phyloP scores from a whole-genome alignment of 2,888 invertebrate genomes.

The Ischnus inquisitorius region DNA sequence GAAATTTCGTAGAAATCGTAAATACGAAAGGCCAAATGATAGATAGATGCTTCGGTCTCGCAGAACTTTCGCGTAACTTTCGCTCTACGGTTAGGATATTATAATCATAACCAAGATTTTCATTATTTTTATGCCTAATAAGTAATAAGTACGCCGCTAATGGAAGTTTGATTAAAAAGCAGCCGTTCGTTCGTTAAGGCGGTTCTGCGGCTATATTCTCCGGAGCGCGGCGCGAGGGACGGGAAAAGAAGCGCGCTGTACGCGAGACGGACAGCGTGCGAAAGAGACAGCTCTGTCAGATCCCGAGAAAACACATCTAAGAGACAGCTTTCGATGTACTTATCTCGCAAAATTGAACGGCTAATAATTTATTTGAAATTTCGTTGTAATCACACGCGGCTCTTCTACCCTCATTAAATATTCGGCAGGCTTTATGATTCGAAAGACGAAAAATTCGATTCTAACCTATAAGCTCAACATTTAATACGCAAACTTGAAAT shows the following conservation, averaged over 20 bases:
- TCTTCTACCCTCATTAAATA: neutral
- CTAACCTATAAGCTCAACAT: neutral
- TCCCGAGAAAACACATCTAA: neutral
- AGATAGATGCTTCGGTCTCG: neutral
- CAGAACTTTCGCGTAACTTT: neutral
- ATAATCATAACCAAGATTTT: neutral
- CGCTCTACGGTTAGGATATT: neutral
- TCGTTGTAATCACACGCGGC: neutral
- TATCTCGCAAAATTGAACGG: neutral
- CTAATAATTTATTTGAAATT: neutral
- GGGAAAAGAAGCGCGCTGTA: neutral
- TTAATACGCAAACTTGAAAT: neutral
- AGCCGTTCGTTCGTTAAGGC: neutral
- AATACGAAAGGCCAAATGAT: neutral
- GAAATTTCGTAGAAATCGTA: neutral
- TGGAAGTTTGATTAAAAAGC: neutral
- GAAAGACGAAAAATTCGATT: neutral
- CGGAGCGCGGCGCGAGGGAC: neutral
- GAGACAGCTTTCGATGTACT: neutral
- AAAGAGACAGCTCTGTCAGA: neutral
- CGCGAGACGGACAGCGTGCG: neutral
- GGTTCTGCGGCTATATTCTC: neutral
- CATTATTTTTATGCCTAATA: neutral
- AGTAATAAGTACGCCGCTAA: conserved; percentile 1
- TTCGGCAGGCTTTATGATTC: neutral